Evolutionary conservation across 1,140 invertebrate species (phyloP).

Genomic region (Drosophila orena): DNA sequence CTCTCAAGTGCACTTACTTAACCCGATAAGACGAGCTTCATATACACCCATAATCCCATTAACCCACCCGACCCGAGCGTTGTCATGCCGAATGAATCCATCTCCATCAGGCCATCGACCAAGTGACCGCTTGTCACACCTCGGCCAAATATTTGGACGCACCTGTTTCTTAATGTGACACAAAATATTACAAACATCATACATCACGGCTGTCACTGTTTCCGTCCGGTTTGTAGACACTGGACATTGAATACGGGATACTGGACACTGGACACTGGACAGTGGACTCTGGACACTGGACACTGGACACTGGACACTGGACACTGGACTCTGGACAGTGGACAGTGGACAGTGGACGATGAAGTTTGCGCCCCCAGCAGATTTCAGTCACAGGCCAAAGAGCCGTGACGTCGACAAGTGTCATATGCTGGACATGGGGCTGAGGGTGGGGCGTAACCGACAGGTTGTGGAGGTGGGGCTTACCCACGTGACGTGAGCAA

Average conservation of each 20-base stretch:
- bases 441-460: not conserved
- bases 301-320: not conserved
- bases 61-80: not conserved
- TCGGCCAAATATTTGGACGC: constrained; percentile 75
- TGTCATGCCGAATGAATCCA: constrained; percentile 4
- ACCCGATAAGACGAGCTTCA: not conserved
- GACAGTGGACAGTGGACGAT: not conserved
- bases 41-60: not conserved
- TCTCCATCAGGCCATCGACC: constrained; percentile 25
- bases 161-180: constrained; percentile 76
- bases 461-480: not conserved
- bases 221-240: constrained; percentile 1
- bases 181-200: constrained; percentile 76
- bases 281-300: not conserved
- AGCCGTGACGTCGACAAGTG: not conserved
- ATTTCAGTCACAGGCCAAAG: constrained; percentile 9
- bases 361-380: constrained; percentile 1
- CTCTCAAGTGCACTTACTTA: constrained; percentile 1
- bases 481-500: too few relatives aligned
- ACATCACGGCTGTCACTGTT: constrained; percentile 69
- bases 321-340: too few relatives aligned
- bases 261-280: not conserved
- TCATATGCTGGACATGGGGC: not conserved
- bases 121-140: constrained; percentile 42
- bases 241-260: not conserved